Percentiles rank a stretch among this genome's conserved stretches.
Conservation (phyloP, 2,113 vertebrate genomes). For the Salvelinus alpinus region DNA sequence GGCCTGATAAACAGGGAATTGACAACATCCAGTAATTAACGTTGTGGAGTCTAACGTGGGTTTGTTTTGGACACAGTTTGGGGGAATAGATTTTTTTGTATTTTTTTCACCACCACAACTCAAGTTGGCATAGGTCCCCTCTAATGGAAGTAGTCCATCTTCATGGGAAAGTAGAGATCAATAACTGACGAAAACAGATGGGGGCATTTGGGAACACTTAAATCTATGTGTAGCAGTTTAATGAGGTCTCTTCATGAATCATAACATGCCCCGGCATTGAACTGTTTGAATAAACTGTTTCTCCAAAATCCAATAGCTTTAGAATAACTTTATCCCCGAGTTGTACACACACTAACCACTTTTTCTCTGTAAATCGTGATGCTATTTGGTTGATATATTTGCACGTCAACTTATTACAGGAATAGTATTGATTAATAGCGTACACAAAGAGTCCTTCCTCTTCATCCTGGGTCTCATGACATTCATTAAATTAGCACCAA, state of each 20-base stretch:
- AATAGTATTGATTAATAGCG: neutral
- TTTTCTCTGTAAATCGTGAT: neutral
- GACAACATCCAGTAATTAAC: neutral
- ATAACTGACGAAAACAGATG: too few relatives aligned
- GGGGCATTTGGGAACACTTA: too few relatives aligned
- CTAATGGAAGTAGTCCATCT: too few relatives aligned
- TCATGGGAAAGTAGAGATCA: too few relatives aligned
- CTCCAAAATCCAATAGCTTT: neutral
- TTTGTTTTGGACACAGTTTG: neutral
- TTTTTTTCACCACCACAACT: too few relatives aligned
- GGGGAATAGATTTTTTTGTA: too few relatives aligned
- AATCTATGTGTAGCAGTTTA: too few relatives aligned
- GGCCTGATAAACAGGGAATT: neutral
- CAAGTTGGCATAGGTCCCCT: too few relatives aligned
- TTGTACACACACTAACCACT: neutral
- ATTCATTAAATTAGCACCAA: slow-evolving; percentile 30
- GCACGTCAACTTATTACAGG: neutral
- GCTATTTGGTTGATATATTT: neutral
- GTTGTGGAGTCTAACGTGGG: neutral
- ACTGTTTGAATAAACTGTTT: neutral
- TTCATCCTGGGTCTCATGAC: slow-evolving; percentile 30
- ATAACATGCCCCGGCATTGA: neutral
- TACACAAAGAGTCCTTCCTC: neutral
- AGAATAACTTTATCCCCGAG: neutral
- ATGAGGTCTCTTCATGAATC: too few relatives aligned